phyloP scores from a whole-genome alignment of 2,113 vertebrate genomes.

The Tachysurus vachellii region DNA sequence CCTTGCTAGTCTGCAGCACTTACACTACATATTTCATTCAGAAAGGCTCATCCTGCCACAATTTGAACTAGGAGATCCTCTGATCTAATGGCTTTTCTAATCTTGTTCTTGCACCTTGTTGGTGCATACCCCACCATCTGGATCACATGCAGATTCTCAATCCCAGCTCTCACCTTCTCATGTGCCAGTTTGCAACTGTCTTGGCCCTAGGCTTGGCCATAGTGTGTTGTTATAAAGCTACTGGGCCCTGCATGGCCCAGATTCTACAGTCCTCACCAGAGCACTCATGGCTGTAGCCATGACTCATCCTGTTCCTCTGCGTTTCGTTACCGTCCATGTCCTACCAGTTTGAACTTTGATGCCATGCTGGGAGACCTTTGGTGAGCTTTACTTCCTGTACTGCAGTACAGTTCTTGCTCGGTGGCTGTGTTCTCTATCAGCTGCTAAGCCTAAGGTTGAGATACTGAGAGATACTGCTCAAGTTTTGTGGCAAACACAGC shows the following conservation, averaged over 20 bases:
- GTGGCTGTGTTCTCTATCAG: not conserved
- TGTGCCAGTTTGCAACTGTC: not conserved
- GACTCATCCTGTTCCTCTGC: not conserved
- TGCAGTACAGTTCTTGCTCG: not conserved
- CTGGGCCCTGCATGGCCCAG: too few species aligned
- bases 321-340: not conserved
- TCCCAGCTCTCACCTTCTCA: not conserved
- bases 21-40: not conserved
- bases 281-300: not conserved
- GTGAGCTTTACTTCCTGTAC: not conserved
- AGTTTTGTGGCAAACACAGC: not conserved
- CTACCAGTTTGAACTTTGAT: not conserved
- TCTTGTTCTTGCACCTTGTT: not conserved
- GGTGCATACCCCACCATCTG: not conserved
- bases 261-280: not conserved
- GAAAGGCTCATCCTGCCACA: not conserved
- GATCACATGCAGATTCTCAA: not conserved
- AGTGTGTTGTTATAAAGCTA: not conserved
- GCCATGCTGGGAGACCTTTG: not conserved
- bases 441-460: not conserved
- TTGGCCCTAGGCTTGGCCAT: not conserved
- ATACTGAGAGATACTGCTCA: not conserved
- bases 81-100: not conserved
- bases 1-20: not conserved
- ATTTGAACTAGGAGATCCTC: not conserved